phyloP scores from a whole-genome alignment of 2,888 invertebrate genomes.

The Hipparchia sbordonii region DNA sequence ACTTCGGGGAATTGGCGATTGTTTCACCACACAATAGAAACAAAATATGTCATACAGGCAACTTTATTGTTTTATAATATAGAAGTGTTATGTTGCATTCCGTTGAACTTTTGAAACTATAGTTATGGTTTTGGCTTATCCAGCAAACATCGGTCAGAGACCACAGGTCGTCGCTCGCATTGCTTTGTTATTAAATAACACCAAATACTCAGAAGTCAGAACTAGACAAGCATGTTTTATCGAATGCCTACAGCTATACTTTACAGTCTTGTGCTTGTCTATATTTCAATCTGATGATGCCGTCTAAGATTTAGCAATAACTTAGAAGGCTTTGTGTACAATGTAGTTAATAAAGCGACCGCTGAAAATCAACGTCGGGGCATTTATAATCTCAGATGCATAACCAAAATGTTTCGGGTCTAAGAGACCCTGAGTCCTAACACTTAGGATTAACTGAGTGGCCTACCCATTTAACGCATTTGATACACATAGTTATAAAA shows the following conservation, averaged over 20 bases:
- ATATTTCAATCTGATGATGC: not conserved
- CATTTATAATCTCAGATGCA: no score
- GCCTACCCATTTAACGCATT: no score
- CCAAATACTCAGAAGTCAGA: not conserved
- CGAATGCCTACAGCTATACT: not conserved
- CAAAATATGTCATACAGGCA: constrained; percentile 20
- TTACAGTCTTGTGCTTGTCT: not conserved
- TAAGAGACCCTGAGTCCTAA: no score
- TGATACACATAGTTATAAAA: no score
- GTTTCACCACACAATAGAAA: constrained; percentile 26
- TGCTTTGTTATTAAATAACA: constrained; percentile 5
- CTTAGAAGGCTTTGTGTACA: no score
- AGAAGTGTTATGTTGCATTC: constrained; percentile 14
- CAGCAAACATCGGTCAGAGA: constrained; percentile 10
- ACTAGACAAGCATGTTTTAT: constrained; percentile 1
- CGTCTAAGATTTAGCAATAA: no score
- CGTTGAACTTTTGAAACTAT: constrained; percentile 15
- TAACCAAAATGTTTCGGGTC: no score
- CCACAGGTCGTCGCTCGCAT: not conserved
- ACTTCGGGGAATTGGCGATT: constrained; percentile 32
- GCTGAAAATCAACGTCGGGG: no score
- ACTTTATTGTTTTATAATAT: constrained; percentile 16
- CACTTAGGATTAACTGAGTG: no score
- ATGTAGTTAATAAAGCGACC: no score
- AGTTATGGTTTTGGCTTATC: not conserved